phyloP scores from a whole-genome alignment of 2,888 invertebrate genomes.

The Pammene aurita region DNA sequence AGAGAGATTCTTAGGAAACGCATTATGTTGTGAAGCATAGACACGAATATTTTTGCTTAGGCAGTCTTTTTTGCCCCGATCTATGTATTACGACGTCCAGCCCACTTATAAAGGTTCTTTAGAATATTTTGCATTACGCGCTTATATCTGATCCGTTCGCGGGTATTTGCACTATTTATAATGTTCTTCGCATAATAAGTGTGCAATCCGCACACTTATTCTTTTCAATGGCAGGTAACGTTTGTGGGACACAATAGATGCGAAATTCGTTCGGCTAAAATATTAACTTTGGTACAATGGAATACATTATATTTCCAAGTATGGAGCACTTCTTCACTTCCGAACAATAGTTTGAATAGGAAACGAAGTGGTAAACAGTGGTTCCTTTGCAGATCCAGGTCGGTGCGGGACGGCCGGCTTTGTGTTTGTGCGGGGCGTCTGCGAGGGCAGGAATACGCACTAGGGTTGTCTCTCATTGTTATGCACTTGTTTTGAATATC shows the following conservation, averaged over 20 bases:
- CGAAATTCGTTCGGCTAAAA: conserved; percentile 78
- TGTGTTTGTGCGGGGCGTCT: conserved; percentile 38
- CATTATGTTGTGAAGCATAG: conserved; percentile 10
- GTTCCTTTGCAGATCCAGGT: conserved; percentile 63
- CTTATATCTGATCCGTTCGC: conserved; percentile 58
- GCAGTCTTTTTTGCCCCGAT: conserved; percentile 57
- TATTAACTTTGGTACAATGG: conserved; percentile 80
- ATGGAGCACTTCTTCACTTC: conserved; percentile 80
- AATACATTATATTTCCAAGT: conserved; percentile 80
- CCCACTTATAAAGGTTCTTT: conserved; percentile 64
- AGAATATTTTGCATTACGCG: conserved; percentile 58
- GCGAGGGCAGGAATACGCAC: conserved; percentile 22
- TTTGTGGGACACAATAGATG: conserved; percentile 69
- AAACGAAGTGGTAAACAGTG: conserved; percentile 82
- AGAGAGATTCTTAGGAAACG: conserved; percentile 19
- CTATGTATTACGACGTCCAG: conserved; percentile 72
- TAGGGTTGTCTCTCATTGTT: conserved; percentile 27
- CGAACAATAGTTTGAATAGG: conserved; percentile 79
- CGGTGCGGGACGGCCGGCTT: conserved; percentile 53
- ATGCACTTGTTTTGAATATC: neutral
- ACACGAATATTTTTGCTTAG: conserved; percentile 17
- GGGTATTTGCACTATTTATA: conserved; percentile 68
- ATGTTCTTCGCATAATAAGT: conserved; percentile 62
- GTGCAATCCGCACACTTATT: conserved; percentile 71
- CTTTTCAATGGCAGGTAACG: conserved; percentile 75